A percentile compares a stretch with the other conserved stretches of the same genome.
These are phyloP conservation scores for Brachionus manjavacas DNA, from an alignment of 1,140 invertebrate species.

Conservation along the genomic window DNA sequence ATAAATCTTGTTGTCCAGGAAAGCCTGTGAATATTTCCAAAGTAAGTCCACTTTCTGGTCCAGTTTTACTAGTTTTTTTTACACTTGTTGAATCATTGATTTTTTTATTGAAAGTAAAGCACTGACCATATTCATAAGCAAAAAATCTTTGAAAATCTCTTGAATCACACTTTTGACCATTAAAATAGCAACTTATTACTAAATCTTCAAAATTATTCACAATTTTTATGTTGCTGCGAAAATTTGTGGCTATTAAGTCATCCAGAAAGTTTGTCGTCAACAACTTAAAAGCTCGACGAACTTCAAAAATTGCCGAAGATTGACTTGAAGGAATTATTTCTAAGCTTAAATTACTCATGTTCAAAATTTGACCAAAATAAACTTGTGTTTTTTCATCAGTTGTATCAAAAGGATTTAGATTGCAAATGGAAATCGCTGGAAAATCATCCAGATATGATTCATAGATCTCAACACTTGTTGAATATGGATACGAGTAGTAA, in stretches of 20 bases:
- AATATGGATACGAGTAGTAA: not conserved
- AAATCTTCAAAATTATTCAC: not conserved
- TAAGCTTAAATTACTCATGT: not conserved
- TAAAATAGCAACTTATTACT: not conserved
- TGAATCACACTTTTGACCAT: not conserved
- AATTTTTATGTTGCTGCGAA: not conserved
- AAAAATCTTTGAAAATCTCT: not conserved
- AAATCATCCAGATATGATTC: not conserved
- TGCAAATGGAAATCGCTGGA: not conserved
- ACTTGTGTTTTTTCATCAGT: too few relatives aligned
- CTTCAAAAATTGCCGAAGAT: not conserved
- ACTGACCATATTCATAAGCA: not conserved
- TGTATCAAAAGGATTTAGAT: not conserved
- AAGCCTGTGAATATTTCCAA: not conserved
- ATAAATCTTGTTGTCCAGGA: not conserved
- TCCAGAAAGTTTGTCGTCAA: not conserved
- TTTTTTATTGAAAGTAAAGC: slow-evolving; percentile 25
- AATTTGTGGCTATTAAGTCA: not conserved
- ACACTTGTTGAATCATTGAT: not conserved
- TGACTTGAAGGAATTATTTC: not conserved
- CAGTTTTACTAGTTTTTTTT: not conserved
- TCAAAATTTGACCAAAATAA: not conserved
- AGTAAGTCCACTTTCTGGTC: not conserved
- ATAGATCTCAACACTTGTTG: not conserved
- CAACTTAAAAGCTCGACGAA: not conserved